phyloP scores from a whole-genome alignment of 2,797 vertebrate genomes.

The Emydoidea blandingii region DNA sequence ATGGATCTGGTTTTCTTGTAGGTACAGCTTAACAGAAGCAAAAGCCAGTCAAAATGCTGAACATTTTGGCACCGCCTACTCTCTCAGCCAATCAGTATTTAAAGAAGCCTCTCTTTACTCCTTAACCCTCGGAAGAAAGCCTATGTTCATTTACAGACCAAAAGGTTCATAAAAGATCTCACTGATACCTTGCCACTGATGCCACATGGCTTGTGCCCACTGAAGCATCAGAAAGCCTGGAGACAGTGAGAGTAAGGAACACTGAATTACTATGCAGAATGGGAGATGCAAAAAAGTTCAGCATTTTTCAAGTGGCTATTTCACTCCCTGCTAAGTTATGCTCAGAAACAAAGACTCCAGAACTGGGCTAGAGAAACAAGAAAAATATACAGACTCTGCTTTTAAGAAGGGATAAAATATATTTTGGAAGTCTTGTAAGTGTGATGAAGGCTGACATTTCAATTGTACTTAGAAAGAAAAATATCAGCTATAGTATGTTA shows the following conservation, averaged over 20 bases:
- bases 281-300: background rate
- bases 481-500: background rate
- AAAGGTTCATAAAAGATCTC: background rate
- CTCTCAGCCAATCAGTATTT: background rate
- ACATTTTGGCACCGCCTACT: background rate
- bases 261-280: background rate
- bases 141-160: background rate
- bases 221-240: background rate
- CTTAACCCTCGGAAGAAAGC: background rate
- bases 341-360: background rate
- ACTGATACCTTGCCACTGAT: background rate
- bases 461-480: background rate
- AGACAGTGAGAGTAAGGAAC: background rate
- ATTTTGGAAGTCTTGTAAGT: background rate
- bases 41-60: background rate
- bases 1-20: background rate
- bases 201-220: background rate
- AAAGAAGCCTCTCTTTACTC: background rate
- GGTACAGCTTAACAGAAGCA: background rate
- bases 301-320: background rate
- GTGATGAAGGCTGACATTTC: background rate
- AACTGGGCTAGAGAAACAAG: background rate
- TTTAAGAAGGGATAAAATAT: background rate
- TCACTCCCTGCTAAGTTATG: background rate
- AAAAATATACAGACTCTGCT: background rate